phyloP scores from a whole-genome alignment of 2,113 vertebrate species.

The Nematolebias whitei region DNA sequence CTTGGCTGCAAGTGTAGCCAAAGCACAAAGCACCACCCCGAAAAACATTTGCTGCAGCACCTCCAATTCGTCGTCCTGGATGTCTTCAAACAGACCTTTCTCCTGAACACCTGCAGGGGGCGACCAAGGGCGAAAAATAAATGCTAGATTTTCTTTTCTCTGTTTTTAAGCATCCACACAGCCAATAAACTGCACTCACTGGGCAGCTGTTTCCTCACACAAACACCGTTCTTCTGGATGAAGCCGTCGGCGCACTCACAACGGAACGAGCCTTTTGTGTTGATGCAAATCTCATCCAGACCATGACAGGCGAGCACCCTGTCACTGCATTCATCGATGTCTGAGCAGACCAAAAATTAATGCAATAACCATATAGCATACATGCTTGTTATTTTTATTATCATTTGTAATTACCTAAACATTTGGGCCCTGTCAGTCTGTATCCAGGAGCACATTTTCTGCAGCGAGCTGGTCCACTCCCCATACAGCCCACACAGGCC shows the following conservation, averaged over 20 bases:
- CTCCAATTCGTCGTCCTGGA: slow-evolving; percentile 92
- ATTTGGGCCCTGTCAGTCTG: slow-evolving; percentile 87
- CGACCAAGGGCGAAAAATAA: not conserved
- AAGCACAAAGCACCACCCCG: slow-evolving; percentile 89
- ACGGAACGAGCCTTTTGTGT: slow-evolving; percentile 87
- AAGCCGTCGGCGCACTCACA: slow-evolving; percentile 86
- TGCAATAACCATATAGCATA: not conserved
- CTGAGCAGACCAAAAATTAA: slow-evolving; percentile 63
- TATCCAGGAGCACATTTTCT: slow-evolving; percentile 92
- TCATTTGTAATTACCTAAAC: slow-evolving; percentile 82
- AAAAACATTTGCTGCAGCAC: slow-evolving; percentile 99
- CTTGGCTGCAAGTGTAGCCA: slow-evolving; percentile 93
- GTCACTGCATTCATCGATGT: slow-evolving; percentile 88
- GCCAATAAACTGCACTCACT: slow-evolving; percentile 63
- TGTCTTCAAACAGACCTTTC: slow-evolving; percentile 90
- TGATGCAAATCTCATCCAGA: slow-evolving; percentile 85
- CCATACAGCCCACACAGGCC: slow-evolving; percentile 93
- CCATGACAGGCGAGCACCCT: slow-evolving; percentile 81
- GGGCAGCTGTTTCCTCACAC: slow-evolving; percentile 81
- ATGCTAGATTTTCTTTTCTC: not conserved
- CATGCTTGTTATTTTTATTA: not conserved
- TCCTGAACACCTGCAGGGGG: slow-evolving; percentile 77
- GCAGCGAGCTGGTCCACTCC: slow-evolving; percentile 87
- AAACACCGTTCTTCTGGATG: slow-evolving; percentile 71
- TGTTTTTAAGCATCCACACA: not conserved